phyloP scores from a whole-genome alignment of 2,113 vertebrate species.

The Apteryx mantelli region DNA sequence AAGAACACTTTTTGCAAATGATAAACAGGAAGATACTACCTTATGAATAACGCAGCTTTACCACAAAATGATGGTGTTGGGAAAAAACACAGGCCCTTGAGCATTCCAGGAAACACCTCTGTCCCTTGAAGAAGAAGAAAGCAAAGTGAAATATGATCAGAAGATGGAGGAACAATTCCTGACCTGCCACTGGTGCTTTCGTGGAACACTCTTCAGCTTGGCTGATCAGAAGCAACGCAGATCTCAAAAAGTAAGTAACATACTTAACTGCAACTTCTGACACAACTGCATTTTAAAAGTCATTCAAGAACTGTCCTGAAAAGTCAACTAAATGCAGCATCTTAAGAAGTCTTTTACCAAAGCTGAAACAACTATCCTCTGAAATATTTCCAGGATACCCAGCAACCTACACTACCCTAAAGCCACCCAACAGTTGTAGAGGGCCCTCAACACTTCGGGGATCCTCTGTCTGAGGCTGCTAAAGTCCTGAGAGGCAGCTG shows the following conservation, averaged over 20 bases:
- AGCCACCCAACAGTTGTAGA: too few relatives aligned
- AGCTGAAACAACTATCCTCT: neutral
- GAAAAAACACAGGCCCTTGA: neutral
- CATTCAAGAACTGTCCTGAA: neutral
- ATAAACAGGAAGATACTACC: neutral
- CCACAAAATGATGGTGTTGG: neutral
- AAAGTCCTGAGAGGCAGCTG: too few relatives aligned
- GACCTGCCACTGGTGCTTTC: neutral
- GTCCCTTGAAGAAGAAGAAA: neutral
- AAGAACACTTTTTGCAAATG: neutral
- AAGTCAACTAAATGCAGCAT: neutral
- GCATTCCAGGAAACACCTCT: neutral
- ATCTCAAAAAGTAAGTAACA: neutral
- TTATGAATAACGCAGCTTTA: constrained; percentile 11
- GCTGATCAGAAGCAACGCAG: neutral
- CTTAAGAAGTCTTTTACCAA: neutral
- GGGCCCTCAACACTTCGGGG: neutral
- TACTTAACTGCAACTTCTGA: neutral
- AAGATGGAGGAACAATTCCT: neutral
- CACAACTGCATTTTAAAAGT: neutral
- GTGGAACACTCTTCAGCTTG: neutral
- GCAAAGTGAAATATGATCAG: neutral
- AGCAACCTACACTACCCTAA: too few relatives aligned
- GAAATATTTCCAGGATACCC: neutral
- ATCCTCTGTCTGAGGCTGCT: neutral